A percentile compares a stretch with the other conserved stretches of the same genome.
These are phyloP conservation scores for Daboia siamensis DNA, from an alignment of 2,113 vertebrate species.

Conservation along the genomic window DNA sequence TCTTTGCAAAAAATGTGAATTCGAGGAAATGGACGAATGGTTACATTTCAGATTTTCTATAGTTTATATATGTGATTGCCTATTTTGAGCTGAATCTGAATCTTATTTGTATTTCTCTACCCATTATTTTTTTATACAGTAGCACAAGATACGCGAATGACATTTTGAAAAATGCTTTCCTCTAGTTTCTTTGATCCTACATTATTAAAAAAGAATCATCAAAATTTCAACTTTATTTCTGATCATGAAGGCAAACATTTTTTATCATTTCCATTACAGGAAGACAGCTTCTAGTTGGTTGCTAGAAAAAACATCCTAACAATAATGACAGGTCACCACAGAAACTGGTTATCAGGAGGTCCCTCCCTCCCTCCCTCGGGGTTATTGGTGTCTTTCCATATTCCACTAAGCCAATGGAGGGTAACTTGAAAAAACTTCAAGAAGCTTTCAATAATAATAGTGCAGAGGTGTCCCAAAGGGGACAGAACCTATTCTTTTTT, in stretches of 20 bases:
- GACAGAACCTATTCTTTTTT: background rate
- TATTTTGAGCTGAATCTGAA: background rate
- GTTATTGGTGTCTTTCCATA: too few species aligned
- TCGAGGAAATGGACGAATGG: background rate
- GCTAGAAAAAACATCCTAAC: background rate
- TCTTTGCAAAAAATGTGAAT: background rate
- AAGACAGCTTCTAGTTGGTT: background rate
- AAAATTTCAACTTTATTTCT: background rate
- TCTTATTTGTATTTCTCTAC: background rate
- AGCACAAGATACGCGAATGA: background rate
- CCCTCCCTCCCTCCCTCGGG: too few species aligned
- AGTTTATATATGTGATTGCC: background rate
- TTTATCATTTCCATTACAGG: background rate
- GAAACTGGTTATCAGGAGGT: background rate
- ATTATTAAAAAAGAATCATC: background rate
- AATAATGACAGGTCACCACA: background rate
- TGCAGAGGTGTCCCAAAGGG: background rate
- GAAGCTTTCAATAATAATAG: background rate
- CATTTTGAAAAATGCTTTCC: background rate
- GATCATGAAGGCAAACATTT: background rate
- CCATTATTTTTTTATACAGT: background rate
- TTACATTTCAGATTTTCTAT: background rate
- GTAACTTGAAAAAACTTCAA: background rate
- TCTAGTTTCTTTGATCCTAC: background rate
- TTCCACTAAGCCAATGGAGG: background rate